Evolutionary conservation across 1,140 invertebrate species (phyloP).

Genomic region (Drosophila sturtevanti): DNA sequence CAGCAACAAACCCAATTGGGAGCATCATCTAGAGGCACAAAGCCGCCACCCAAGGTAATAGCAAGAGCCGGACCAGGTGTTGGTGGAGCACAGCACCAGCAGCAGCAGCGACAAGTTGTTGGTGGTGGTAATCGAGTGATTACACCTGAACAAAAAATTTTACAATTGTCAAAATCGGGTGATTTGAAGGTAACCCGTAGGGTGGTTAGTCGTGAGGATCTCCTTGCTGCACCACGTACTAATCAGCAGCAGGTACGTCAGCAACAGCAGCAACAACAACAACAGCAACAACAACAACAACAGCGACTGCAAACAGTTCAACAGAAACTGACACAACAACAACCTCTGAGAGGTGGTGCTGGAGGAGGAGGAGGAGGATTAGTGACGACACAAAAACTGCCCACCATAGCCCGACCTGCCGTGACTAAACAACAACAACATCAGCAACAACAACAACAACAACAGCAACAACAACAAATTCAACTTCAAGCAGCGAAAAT

Average conservation of each 20-base stretch:
- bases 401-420: constrained; percentile 1
- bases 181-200: constrained; percentile 82
- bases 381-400: background rate
- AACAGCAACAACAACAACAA: constrained; percentile 50
- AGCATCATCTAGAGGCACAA: constrained; percentile 2
- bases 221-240: constrained; percentile 55
- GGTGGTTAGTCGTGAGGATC: constrained; percentile 73
- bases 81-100: constrained; percentile 31
- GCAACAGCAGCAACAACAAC: constrained; percentile 58
- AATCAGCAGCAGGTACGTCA: constrained; percentile 55
- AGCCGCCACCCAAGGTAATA: constrained; percentile 27
- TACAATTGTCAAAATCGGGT: constrained; percentile 77
- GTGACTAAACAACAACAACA: background rate
- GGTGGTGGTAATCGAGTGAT: constrained; percentile 49
- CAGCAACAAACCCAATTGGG: background rate
- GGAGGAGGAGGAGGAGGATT: constrained; percentile 55
- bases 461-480: constrained; percentile 12
- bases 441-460: background rate
- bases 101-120: constrained; percentile 33
- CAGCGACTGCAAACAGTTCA: constrained; percentile 55
- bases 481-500: background rate
- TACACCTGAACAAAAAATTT: constrained; percentile 79
- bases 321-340: constrained; percentile 27
- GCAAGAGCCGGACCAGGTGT: constrained; percentile 37
- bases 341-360: constrained; percentile 60